Evolutionary conservation across 2,113 vertebrate species (phyloP).

Genomic region (Hydropotes inermis): DNA sequence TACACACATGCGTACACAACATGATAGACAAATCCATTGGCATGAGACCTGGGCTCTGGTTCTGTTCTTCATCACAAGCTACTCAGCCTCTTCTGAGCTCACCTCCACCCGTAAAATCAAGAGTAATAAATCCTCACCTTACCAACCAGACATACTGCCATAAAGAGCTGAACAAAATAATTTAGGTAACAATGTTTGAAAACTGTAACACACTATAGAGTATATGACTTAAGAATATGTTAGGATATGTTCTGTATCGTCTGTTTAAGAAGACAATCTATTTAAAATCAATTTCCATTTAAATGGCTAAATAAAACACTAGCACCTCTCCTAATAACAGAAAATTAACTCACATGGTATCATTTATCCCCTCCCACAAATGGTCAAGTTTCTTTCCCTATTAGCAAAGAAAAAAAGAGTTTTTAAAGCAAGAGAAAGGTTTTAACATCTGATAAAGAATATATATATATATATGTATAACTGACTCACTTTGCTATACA

Average conservation of each 20-base stretch:
- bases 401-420: neutral
- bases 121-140: neutral
- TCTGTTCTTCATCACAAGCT: neutral
- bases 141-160: neutral
- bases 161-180: neutral
- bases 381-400: neutral
- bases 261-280: neutral
- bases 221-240: neutral
- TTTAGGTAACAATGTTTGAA: neutral
- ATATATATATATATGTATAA: neutral
- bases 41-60: neutral
- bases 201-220: neutral
- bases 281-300: conserved; percentile 43
- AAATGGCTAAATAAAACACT: neutral
- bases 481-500: neutral
- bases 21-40: neutral
- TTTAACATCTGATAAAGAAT: neutral
- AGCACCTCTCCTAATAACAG: neutral
- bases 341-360: conserved; percentile 3
- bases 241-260: neutral
- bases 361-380: neutral
- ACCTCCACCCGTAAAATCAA: neutral
- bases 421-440: conserved; percentile 30
- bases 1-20: no score
- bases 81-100: neutral